These are phyloP conservation scores for Hycleus phaleratus DNA, from an alignment of 1,140 invertebrate species.

Conservation along the genomic window DNA sequence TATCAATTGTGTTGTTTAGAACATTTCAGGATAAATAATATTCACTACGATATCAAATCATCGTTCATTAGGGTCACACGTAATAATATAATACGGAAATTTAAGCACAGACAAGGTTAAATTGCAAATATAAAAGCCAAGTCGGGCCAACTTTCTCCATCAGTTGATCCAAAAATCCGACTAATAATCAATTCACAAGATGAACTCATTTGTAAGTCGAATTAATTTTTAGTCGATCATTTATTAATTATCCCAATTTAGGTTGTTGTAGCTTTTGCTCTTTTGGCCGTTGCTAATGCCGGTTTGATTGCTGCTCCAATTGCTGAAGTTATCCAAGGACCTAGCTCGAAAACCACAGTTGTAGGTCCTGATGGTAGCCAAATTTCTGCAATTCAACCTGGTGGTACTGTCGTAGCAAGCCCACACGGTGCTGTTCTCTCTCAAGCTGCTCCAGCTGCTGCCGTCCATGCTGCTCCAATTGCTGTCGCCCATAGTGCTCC, in stretches of 20 bases:
- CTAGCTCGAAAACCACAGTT: constrained; percentile 4
- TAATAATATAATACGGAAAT: too few species aligned
- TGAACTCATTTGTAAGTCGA: constrained; percentile 8
- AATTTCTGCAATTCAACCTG: constrained; percentile 4
- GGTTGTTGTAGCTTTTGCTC: constrained; percentile 11
- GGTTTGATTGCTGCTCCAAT: constrained; percentile 13
- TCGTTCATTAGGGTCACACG: too few species aligned
- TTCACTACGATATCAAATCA: too few species aligned
- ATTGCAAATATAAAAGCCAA: not conserved
- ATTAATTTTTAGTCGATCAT: not conserved
- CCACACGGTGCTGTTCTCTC: constrained; percentile 1
- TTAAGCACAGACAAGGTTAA: not conserved
- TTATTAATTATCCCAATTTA: not conserved
- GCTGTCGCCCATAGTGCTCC: constrained; percentile 27
- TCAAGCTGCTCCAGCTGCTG: not conserved
- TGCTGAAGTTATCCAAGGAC: constrained; percentile 8
- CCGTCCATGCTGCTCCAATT: constrained; percentile 3
- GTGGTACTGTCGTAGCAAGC: constrained; percentile 6
- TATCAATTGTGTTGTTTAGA: too few species aligned
- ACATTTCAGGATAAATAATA: too few species aligned
- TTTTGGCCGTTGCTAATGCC: constrained; percentile 15
- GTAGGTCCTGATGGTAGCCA: constrained; percentile 13
- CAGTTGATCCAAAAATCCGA: constrained; percentile 2
- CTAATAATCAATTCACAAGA: constrained; percentile 4
- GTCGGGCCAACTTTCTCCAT: not conserved